These are phyloP conservation scores for Prochilodus magdalenae DNA, from an alignment of 2,113 vertebrate genomes.

Conservation along the genomic window DNA sequence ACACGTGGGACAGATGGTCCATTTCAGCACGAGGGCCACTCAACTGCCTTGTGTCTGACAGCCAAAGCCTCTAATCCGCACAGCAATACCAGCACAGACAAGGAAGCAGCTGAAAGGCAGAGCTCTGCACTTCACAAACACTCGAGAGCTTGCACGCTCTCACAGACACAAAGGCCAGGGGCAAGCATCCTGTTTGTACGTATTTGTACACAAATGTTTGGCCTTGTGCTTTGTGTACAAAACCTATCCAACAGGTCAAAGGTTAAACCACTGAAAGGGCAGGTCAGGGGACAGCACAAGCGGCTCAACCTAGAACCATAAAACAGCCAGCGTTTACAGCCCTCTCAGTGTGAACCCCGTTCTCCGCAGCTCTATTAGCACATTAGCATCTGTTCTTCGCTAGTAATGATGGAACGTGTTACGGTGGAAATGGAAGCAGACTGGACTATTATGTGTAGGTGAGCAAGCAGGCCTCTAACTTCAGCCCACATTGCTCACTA, in stretches of 20 bases:
- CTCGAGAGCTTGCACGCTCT: background rate
- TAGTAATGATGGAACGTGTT: no score
- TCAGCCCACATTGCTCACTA: no score
- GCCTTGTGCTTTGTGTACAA: background rate
- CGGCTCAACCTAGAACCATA: background rate
- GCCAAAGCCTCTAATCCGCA: conserved; percentile 17
- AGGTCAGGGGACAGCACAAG: background rate
- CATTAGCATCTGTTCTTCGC: no score
- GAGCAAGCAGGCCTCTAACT: no score
- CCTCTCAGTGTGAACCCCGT: no score
- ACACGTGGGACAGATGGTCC: conserved; percentile 38
- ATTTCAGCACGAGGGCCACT: background rate
- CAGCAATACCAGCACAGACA: background rate
- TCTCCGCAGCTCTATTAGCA: no score
- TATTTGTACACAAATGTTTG: background rate
- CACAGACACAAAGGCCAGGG: background rate
- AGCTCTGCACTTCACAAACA: background rate
- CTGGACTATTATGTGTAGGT: no score
- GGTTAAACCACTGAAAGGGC: background rate
- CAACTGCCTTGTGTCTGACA: conserved; percentile 7
- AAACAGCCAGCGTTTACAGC: background rate
- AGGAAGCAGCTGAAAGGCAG: background rate
- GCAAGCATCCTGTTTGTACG: background rate
- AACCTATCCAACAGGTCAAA: background rate
- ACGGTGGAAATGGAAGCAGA: no score